Base-by-base conservation (phyloP, 2,797 vertebrate species). In the Protosalanx chinensis region DNA sequence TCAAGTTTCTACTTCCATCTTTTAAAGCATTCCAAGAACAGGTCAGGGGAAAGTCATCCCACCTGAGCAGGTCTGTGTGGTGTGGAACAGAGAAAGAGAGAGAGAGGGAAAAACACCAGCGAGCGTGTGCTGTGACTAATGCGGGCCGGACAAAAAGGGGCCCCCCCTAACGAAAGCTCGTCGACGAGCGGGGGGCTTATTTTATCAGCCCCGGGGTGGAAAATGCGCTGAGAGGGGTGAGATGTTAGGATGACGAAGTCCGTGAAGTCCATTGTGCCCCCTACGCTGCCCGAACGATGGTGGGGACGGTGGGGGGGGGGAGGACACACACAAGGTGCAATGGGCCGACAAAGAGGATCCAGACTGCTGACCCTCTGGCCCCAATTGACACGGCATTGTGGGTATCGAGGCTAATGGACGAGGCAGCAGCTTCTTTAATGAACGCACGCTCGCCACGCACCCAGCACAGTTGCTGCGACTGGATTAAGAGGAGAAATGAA, bases 181-280 rank as follows among this genome's bases (percentile, higher is more conserved):
- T 90, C 90, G 89, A 89, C 90, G 87, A 87, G 75, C 76, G 87
- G 5, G 87, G n/a, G n/a, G n/a, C 89, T 90, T 89, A 90, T 88
- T 91, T 87, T 84, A 86, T 88, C 88, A 88, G 90, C 79, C n/a
- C n/a, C n/a, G 82, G 80, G 88, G 88, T 90, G 88, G 87, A 92
- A 92, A 92, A 91, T 88, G 87, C 88, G 88, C 90, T 91, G 89
- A 91, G 86, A 88, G 30, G 51, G 51, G 65, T 7, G 27, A 6
- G 65, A 53, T 4, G 12, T 29, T 27, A 16, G 65, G 49, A 33
- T 27, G 88, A 80, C 61, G 85, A 84, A 89, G 89, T 88, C 87
- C 85, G 90, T 70, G 70, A 82, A 53, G 51, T 83, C 87, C 73
- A 82, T 89, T 88, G 90, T 90, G 85, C 76, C 82, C 73, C 35